These are phyloP conservation scores for Cremastobaeus sp. DNA, from an alignment of 2,888 invertebrate species.

Conservation along the genomic window DNA sequence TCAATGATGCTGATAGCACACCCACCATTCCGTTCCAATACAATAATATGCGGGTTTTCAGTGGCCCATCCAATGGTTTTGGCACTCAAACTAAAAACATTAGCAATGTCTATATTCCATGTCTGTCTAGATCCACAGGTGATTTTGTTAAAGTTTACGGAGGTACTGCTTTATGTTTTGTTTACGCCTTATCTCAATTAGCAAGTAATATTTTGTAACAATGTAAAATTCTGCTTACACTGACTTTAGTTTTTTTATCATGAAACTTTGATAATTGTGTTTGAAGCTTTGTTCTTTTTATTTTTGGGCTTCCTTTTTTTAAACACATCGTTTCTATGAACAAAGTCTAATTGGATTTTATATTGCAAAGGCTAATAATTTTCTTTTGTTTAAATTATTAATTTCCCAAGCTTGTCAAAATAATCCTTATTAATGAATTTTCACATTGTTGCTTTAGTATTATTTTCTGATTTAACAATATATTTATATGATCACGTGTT, in stretches of 20 bases:
- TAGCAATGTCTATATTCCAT: conserved; percentile 45
- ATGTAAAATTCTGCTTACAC: conserved; percentile 6
- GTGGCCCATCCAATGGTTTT: conserved; percentile 52
- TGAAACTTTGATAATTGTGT: background rate
- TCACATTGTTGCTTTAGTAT: too few species aligned
- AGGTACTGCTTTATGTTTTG: conserved; percentile 51
- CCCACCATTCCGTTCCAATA: conserved; percentile 69
- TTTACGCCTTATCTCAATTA: conserved; percentile 5
- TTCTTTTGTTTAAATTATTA: too few species aligned
- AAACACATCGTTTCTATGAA: too few species aligned
- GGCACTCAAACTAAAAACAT: conserved; percentile 35
- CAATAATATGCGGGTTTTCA: conserved; percentile 67
- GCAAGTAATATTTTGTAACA: background rate
- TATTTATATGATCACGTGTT: too few species aligned
- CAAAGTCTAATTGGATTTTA: too few species aligned
- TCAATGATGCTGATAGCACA: conserved; percentile 67
- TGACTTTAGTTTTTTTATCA: background rate
- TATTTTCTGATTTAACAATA: too few species aligned
- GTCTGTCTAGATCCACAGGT: conserved; percentile 40
- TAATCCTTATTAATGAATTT: too few species aligned
- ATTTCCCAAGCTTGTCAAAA: too few species aligned
- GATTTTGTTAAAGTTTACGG: conserved; percentile 52
- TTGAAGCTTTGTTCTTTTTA: background rate
- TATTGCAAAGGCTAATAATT: too few species aligned
- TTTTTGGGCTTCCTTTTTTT: background rate